A percentile compares a stretch with the other conserved stretches of the same genome.
Conservation (phyloP, 2,888 invertebrate genomes). For the Tetranychus piercei region DNA sequence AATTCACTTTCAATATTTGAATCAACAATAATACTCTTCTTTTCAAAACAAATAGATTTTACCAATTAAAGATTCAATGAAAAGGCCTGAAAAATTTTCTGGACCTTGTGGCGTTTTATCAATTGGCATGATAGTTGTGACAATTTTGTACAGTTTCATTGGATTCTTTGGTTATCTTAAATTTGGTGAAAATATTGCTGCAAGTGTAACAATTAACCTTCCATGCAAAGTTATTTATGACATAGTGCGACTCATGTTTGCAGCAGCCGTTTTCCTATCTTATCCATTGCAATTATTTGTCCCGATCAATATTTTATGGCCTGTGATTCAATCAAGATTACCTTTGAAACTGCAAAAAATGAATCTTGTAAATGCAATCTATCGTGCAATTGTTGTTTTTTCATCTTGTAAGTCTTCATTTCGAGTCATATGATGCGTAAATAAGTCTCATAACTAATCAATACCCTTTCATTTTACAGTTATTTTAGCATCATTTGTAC, state of each 20-base stretch:
- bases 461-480: conserved; percentile 30
- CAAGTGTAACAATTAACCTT: conserved; percentile 38
- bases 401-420: conserved; percentile 40
- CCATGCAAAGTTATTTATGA: conserved; percentile 45
- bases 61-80: conserved; percentile 39
- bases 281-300: conserved; percentile 86
- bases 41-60: conserved; percentile 26
- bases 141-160: conserved; percentile 34
- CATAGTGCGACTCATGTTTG: conserved; percentile 65
- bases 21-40: neutral
- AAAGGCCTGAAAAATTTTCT: conserved; percentile 34
- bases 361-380: conserved; percentile 47
- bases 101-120: conserved; percentile 37
- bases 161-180: conserved; percentile 40
- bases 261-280: conserved; percentile 69
- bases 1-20: neutral
- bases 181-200: conserved; percentile 34
- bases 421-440: neutral
- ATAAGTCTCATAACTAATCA: neutral
- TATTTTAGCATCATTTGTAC: conserved; percentile 57
- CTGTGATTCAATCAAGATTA: conserved; percentile 32
- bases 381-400: conserved; percentile 50
- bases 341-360: conserved; percentile 40
- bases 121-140: conserved; percentile 36
- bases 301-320: conserved; percentile 73